phyloP scores from a whole-genome alignment of 2,113 vertebrate genomes.

The Tapirus terrestris region DNA sequence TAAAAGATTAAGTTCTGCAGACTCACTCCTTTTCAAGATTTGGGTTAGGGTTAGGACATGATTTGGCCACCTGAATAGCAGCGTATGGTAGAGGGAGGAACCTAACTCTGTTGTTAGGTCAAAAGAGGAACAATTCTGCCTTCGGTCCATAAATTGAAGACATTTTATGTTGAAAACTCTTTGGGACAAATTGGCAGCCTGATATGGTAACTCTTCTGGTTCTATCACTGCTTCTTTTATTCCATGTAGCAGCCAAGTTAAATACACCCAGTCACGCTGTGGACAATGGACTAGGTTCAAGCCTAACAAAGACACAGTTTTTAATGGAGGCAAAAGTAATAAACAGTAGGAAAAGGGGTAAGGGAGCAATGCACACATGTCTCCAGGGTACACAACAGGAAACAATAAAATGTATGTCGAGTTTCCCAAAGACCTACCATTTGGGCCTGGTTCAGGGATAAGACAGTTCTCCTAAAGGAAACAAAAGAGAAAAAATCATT shows the following conservation, averaged over 20 bases:
- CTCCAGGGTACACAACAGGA: background rate
- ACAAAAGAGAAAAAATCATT: constrained; percentile 58
- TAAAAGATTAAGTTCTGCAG: background rate
- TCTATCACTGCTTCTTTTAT: background rate
- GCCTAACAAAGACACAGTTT: background rate
- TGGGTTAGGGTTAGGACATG: background rate
- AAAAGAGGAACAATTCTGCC: constrained; percentile 1
- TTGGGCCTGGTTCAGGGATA: constrained; percentile 86
- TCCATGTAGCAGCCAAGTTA: constrained; percentile 32
- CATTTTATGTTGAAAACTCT: background rate
- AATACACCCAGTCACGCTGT: background rate
- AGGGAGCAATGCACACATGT: background rate
- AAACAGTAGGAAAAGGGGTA: background rate
- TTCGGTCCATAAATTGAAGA: background rate
- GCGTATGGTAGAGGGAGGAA: background rate
- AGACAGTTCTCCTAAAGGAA: constrained; percentile 87
- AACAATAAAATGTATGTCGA: background rate
- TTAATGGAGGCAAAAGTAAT: constrained; percentile 21
- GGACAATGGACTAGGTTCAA: background rate
- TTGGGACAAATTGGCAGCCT: background rate
- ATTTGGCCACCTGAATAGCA: background rate
- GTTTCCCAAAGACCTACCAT: constrained; percentile 83
- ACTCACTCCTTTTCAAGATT: constrained; percentile 10
- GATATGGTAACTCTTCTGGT: background rate
- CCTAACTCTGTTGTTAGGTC: background rate